A percentile compares a stretch with the other conserved stretches of the same genome.
These are phyloP conservation scores for Epinotia brunnichana DNA, from an alignment of 2,888 invertebrate genomes.

Conservation along the genomic window DNA sequence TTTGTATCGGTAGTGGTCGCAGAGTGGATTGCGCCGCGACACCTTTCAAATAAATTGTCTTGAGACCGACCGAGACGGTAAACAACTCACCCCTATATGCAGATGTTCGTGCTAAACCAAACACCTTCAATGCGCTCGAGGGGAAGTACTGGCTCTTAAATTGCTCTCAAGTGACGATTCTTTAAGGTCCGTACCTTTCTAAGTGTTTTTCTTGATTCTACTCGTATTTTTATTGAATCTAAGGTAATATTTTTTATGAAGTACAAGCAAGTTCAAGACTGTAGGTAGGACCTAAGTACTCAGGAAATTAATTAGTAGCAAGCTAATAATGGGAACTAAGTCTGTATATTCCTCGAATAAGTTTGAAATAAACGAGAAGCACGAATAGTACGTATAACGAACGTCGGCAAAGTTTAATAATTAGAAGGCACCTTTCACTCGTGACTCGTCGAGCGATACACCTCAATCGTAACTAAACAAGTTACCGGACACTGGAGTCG, in stretches of 20 bases:
- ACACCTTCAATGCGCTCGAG: constrained; percentile 71
- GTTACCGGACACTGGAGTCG: constrained; percentile 62
- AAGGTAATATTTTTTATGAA: constrained; percentile 62
- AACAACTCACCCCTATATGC: constrained; percentile 79
- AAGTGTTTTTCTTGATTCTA: constrained; percentile 62
- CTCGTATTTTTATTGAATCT: constrained; percentile 67
- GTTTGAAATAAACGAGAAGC: constrained; percentile 48
- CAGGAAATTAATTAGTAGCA: constrained; percentile 7
- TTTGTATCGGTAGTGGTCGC: constrained; percentile 69
- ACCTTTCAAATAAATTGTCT: constrained; percentile 84
- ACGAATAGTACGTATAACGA: constrained; percentile 48
- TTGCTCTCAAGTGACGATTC: constrained; percentile 65
- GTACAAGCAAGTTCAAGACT: neutral
- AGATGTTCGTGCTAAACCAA: constrained; percentile 72
- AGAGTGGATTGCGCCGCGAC: constrained; percentile 80
- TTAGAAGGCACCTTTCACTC: constrained; percentile 59
- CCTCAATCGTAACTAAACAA: constrained; percentile 66
- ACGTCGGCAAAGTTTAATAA: constrained; percentile 66
- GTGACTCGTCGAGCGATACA: constrained; percentile 56
- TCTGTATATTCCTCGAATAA: constrained; percentile 14
- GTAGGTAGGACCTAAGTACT: neutral
- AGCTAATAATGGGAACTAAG: constrained; percentile 5
- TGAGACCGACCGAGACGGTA: constrained; percentile 75
- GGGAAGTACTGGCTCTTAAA: constrained; percentile 65
- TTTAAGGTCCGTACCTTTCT: constrained; percentile 52